Base-by-base conservation (phyloP, 2,797 vertebrate species). In the Mus caroli region DNA sequence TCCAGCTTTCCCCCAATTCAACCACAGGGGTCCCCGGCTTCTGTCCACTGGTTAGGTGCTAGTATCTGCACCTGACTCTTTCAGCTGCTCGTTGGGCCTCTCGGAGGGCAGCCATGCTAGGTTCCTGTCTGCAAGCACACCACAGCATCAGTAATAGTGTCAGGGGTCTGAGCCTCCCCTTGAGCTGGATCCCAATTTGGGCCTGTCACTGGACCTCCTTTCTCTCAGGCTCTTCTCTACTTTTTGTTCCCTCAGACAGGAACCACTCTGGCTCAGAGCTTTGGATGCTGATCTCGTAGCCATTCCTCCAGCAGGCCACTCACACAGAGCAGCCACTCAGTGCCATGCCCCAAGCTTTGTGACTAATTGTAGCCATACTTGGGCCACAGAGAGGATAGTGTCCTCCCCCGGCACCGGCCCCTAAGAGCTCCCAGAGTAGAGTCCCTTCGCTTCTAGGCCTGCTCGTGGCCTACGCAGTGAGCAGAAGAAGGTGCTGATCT, bases 351-450 rank as follows among this genome's bases (percentile, higher is more conserved):
- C 1, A 12, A 20, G 13, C 9, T 64, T 17, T 26, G n/a, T 40
- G 12, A 40, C 28, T 9, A 40, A 12, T 0, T 7, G 37, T 17
- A 12, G 22, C 24, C 11, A 12, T 12, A 0, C 0, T 0, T 13
- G 62, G 6, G 11, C 3, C 1, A 14, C 7, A 7, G 56, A 90
- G 56, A 50, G 20, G 37, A 58, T 1, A 1, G 14, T 12, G 50
- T 50, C 46, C 7, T 24, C 1, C 0, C 8, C 40, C 9, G 0
- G 31, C 6, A 12, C 13, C 0, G 0, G 4, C 46, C 19, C 1
- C 67, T 4, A 56, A 40, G 28, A 46, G 24, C 7, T 54, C 4
- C 9, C 3, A 8, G 4, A 84, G 28, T 9, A 64, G 54, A 40
- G 7, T 1, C 7, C 54, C 58, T 80, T 5, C 52, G 17, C 9